A percentile compares a stretch with the other conserved stretches of the same genome.
phyloP scores from a whole-genome alignment of 23 tunicate genomes.

The Trididemnum miniatum region DNA sequence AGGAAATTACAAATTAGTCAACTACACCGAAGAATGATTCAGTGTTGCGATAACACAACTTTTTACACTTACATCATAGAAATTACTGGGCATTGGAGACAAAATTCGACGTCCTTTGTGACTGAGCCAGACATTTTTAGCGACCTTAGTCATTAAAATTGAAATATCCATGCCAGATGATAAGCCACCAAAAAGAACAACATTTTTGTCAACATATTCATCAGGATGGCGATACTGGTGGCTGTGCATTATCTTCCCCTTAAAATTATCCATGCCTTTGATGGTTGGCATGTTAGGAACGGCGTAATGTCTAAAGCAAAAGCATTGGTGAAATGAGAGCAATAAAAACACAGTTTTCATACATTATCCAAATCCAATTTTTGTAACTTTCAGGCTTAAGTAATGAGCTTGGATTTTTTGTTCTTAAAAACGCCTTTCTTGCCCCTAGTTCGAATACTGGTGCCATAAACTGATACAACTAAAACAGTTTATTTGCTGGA shows the following conservation, averaged over 20 bases:
- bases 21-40: too few relatives aligned
- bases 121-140: conserved; percentile 49
- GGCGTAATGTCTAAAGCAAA: conserved; percentile 65
- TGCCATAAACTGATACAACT: too few relatives aligned
- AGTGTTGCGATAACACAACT: too few relatives aligned
- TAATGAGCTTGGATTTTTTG: too few relatives aligned
- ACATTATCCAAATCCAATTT: too few relatives aligned
- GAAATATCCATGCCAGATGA: conserved; percentile 78
- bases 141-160: conserved; percentile 38
- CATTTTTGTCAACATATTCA: conserved; percentile 35
- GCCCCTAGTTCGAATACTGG: too few relatives aligned
- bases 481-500: too few relatives aligned
- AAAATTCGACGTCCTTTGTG: conserved; percentile 38
- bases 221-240: conserved; percentile 50
- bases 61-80: conserved; percentile 44
- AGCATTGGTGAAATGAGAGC: too few relatives aligned
- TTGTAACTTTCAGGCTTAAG: too few relatives aligned
- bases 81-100: conserved; percentile 47
- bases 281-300: conserved; percentile 59
- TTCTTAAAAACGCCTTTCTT: too few relatives aligned
- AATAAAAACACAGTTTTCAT: too few relatives aligned
- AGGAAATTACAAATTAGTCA: too few relatives aligned
- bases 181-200: conserved; percentile 68
- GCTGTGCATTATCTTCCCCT: conserved; percentile 69
- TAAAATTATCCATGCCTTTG: conserved; percentile 42